Base-by-base conservation (phyloP, 1,140 invertebrate genomes). In the Mactra quadrangularis region DNA sequence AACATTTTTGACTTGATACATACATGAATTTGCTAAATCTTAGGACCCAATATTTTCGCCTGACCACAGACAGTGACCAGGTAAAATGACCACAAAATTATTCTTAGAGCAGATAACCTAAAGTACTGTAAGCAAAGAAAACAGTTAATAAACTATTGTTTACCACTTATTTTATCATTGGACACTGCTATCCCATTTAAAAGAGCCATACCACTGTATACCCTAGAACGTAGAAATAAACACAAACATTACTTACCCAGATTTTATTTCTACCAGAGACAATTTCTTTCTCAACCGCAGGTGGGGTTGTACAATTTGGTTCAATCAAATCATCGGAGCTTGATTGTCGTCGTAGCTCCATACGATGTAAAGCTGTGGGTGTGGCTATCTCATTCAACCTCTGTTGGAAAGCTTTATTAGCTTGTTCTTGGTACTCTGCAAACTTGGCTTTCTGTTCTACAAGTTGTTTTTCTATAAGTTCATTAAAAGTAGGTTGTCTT, bases 401-500 rank as follows among this genome's bases (percentile, higher is more conserved):
- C 78, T 90, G 78, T 75, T 89, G 88, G 29, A 91, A 86, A 55
- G 85, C 87, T 53, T 82, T 78, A 70, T 91, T 85, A 1, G 86
- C 89, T 64, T 92, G 85, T 60, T 89, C 86, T 68, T 92, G 87
- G 47, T 89, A 87, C 50, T 91, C 88, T 19, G 86, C 60, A 82
- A 89, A 90, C 72, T 90, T 88, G 4, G 88, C 88, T 66, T 90
- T 88, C 72, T 92, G 91, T 50, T 89, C 87, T 6, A 84, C 82
- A 35, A 92, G 84, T 75, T 93, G 92, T 47, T 88, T 88, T 76
- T 92, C 90, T 33, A 93, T 93, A 17, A 93, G 82, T 70, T 92
- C 91, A 84, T 93, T 89, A 85, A 93, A 93, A 53, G 92, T 91
- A 29, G 89, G 92, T 81, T 90, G 90, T 62, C 85, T 87, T 92